Percentiles rank a stretch among this genome's conserved stretches.
Conservation (phyloP, 2,797 vertebrate genomes). For the Podarcis siculus region DNA sequence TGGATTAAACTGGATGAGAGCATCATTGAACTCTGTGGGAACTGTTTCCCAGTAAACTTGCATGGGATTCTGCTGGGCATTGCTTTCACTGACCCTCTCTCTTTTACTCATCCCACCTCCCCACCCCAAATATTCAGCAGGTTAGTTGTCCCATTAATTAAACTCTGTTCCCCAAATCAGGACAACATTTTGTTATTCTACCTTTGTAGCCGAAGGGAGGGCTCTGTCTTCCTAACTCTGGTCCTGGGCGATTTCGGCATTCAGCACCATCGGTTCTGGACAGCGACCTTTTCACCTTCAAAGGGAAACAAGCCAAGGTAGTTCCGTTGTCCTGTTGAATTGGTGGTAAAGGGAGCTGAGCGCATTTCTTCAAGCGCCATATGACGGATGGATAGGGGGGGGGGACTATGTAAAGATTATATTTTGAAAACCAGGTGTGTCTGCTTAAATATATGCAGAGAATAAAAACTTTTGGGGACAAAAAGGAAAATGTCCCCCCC, state of each 20-base stretch:
- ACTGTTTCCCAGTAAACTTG: background rate
- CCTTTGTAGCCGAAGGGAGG: background rate
- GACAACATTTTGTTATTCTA: background rate
- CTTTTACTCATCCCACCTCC: background rate
- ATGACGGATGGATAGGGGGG: background rate
- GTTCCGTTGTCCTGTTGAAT: background rate
- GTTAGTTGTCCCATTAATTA: background rate
- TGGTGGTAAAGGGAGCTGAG: no score
- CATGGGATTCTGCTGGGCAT: background rate
- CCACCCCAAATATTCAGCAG: no score
- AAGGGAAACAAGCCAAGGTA: background rate
- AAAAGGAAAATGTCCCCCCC: background rate
- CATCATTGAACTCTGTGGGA: background rate
- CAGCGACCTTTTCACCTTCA: constrained; percentile 17
- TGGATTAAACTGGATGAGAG: background rate
- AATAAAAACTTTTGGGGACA: background rate
- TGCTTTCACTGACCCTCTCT: background rate
- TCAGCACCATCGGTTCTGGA: constrained; percentile 17
- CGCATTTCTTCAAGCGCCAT: background rate
- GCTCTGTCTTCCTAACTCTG: fast-evolving
- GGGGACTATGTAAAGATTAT: background rate
- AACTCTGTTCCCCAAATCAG: background rate
- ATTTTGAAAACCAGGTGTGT: background rate
- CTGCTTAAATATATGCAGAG: background rate
- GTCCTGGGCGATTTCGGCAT: background rate